Percentiles rank a stretch among this genome's conserved stretches.
Evolutionary conservation across 2,888 invertebrate genomes (phyloP).

Genomic region (Choreutis nemorana): DNA sequence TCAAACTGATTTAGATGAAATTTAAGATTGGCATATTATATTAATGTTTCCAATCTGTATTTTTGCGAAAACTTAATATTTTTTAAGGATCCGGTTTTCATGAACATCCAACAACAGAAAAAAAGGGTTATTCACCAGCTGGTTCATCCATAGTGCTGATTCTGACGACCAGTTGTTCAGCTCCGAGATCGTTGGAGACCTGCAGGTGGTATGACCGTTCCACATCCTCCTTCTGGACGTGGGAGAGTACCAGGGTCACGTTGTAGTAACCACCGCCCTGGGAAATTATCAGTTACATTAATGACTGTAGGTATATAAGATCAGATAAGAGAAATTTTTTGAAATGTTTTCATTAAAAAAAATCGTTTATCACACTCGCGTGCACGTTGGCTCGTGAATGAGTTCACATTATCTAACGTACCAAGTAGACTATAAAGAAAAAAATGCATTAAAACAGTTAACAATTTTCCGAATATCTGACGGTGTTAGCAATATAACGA

Average conservation of each 20-base stretch:
- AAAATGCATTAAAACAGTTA: too few species aligned
- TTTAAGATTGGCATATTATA: too few species aligned
- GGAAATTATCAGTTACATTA: conserved; percentile 5
- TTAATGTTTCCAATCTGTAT: too few species aligned
- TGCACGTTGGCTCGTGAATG: too few species aligned
- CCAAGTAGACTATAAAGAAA: too few species aligned
- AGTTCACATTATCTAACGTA: too few species aligned
- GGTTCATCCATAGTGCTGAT: conserved; percentile 75
- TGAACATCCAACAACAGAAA: background rate
- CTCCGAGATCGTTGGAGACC: conserved; percentile 74
- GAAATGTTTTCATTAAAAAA: conserved; percentile 1
- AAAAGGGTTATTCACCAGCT: conserved; percentile 36
- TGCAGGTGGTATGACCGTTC: conserved; percentile 73
- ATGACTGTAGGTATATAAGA: too few species aligned
- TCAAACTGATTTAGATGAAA: too few species aligned
- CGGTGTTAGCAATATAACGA: too few species aligned
- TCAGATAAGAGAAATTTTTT: conserved; percentile 17
- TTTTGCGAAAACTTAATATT: too few species aligned
- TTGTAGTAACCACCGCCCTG: conserved; percentile 75
- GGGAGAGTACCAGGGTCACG: conserved; percentile 71
- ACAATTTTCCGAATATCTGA: too few species aligned
- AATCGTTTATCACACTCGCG: too few species aligned
- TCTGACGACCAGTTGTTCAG: conserved; percentile 68
- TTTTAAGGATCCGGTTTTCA: background rate
- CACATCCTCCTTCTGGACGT: conserved; percentile 78